These are phyloP conservation scores for Oxyscelio sp. DNA, from an alignment of 2,888 invertebrate species.

Conservation along the genomic window DNA sequence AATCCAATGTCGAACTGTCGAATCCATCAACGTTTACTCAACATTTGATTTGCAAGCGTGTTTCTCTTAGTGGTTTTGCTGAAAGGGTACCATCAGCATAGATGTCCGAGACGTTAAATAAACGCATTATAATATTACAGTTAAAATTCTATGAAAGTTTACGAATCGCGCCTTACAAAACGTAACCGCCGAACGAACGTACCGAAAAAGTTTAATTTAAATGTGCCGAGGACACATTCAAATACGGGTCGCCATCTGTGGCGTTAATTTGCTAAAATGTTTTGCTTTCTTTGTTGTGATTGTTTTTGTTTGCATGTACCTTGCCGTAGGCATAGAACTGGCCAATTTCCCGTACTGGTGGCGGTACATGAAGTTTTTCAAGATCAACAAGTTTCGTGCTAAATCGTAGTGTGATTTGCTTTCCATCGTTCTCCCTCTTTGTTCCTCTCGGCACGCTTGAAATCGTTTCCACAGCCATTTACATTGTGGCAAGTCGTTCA, in stretches of 20 bases:
- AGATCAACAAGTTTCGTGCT: constrained; percentile 55
- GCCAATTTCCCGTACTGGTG: constrained; percentile 68
- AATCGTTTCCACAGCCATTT: constrained; percentile 84
- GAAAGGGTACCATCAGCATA: constrained; percentile 12
- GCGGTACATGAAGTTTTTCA: constrained; percentile 52
- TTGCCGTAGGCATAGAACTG: constrained; percentile 66
- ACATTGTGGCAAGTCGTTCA: constrained; percentile 86
- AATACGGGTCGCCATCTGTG: constrained; percentile 19
- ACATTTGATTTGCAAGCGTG: no score
- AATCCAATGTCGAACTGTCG: no score
- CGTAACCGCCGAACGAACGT: constrained; percentile 43
- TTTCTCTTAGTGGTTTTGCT: no score
- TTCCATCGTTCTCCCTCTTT: constrained; percentile 56
- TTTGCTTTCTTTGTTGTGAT: constrained; percentile 2
- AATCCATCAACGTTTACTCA: no score
- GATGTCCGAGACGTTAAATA: constrained; percentile 49
- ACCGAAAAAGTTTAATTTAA: constrained; percentile 1
- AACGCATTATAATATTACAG: constrained; percentile 64
- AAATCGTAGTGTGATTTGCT: constrained; percentile 46
- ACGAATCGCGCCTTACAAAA: constrained; percentile 60
- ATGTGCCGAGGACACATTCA: constrained; percentile 11
- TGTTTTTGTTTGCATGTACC: constrained; percentile 45
- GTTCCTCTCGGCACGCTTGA: constrained; percentile 63
- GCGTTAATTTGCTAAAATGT: constrained; percentile 47
- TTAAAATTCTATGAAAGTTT: constrained; percentile 61